Evolutionary conservation across 1,140 invertebrate genomes (phyloP).

Genomic region (Chelonus insularis): DNA sequence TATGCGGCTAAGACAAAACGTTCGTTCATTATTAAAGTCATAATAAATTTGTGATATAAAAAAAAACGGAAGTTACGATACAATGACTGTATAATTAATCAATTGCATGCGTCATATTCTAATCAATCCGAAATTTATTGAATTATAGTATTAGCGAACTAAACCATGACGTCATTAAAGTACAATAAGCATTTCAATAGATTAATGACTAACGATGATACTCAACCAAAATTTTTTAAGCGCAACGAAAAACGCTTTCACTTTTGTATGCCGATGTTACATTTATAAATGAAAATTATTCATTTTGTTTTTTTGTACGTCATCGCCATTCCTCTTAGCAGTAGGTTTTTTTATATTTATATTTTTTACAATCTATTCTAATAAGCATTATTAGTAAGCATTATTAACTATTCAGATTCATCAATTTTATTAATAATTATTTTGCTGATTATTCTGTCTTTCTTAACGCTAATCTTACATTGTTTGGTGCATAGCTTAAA

Average conservation of each 20-base stretch:
- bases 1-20: not conserved
- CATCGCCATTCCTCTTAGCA: slow-evolving; percentile 19
- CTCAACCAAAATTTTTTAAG: slow-evolving; percentile 14
- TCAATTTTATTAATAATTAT: not conserved
- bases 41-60: slow-evolving; percentile 27
- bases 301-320: not conserved
- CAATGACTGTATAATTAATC: slow-evolving; percentile 29
- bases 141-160: slow-evolving; percentile 17
- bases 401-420: not conserved
- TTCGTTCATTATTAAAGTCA: slow-evolving; percentile 19
- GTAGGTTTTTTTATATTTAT: slow-evolving; percentile 24
- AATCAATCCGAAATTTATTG: slow-evolving; percentile 29
- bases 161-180: slow-evolving; percentile 28
- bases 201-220: slow-evolving; percentile 7
- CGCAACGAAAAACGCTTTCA: slow-evolving; percentile 14
- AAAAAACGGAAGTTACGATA: slow-evolving; percentile 22
- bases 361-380: slow-evolving; percentile 12
- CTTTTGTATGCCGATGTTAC: slow-evolving; percentile 9
- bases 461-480: no score
- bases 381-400: slow-evolving; percentile 4
- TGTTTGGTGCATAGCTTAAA: no score
- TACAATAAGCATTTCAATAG: slow-evolving; percentile 23
- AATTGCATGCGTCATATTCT: slow-evolving; percentile 30
- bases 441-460: no score
- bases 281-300: not conserved